Evolutionary conservation across 2,888 invertebrate species (phyloP).

Genomic region (Polymixis flavicincta): DNA sequence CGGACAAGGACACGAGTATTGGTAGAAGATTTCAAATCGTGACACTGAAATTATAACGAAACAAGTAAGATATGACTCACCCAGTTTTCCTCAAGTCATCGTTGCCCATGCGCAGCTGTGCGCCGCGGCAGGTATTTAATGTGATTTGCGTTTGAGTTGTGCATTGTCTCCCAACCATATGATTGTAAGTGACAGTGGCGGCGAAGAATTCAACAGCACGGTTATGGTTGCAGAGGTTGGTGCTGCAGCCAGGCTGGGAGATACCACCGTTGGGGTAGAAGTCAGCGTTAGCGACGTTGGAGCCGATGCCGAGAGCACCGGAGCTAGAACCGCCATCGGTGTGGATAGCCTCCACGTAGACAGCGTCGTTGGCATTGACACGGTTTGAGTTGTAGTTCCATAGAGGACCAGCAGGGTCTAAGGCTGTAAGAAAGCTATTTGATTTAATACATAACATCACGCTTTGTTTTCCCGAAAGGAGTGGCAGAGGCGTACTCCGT

Average conservation of each 20-base stretch:
- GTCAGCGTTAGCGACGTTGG: constrained; percentile 87
- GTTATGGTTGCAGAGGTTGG: constrained; percentile 75
- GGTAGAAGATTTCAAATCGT: not conserved
- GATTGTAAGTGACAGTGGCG: constrained; percentile 73
- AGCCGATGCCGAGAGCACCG: constrained; percentile 84
- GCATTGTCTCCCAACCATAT: constrained; percentile 73
- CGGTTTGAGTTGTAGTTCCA: constrained; percentile 73
- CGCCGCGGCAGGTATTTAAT: constrained; percentile 72
- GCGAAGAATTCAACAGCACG: constrained; percentile 77
- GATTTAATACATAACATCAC: not conserved
- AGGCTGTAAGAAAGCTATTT: constrained; percentile 16
- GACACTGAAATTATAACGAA: not conserved
- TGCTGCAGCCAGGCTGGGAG: constrained; percentile 77
- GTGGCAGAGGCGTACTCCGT: no score
- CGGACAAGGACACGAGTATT: not conserved
- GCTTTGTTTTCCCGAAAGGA: no score
- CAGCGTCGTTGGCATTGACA: constrained; percentile 75
- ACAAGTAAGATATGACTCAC: constrained; percentile 11
- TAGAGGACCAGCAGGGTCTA: constrained; percentile 69
- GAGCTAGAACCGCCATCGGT: constrained; percentile 68
- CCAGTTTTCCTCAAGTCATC: constrained; percentile 70
- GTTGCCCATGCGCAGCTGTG: constrained; percentile 74
- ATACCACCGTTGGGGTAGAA: constrained; percentile 91
- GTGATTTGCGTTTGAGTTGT: constrained; percentile 65
- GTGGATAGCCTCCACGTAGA: constrained; percentile 80